phyloP scores from a whole-genome alignment of 2,797 vertebrate genomes.

The Semotilus atromaculatus region DNA sequence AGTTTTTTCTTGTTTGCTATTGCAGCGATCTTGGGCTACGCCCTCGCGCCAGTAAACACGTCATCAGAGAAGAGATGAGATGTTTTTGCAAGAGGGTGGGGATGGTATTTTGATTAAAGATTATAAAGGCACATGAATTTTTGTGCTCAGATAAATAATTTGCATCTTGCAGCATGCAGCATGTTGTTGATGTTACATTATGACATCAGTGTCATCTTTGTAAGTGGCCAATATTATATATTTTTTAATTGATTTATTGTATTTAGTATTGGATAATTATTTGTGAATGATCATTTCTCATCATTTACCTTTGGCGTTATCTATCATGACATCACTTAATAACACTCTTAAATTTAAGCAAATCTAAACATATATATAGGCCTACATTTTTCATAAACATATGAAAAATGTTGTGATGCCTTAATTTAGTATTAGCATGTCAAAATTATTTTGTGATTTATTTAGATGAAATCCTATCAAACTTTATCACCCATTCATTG shows the following conservation, averaged over 20 bases:
- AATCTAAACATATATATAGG: background rate
- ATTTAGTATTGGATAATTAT: background rate
- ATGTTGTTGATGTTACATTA: background rate
- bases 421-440: background rate
- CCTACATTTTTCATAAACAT: no score
- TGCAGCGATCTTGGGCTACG: background rate
- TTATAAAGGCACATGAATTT: background rate
- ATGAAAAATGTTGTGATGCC: background rate
- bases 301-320: background rate
- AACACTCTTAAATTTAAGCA: background rate
- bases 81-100: background rate
- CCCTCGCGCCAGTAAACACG: background rate
- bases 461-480: background rate
- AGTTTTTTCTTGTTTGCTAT: background rate
- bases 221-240: background rate
- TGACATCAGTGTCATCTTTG: background rate
- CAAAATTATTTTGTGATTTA: background rate
- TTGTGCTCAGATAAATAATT: background rate
- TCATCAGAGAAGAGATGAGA: background rate
- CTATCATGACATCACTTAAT: background rate
- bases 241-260: background rate
- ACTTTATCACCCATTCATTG: background rate
- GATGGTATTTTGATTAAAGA: background rate
- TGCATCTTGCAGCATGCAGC: background rate
- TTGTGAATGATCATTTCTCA: background rate